A percentile compares a stretch with the other conserved stretches of the same genome.
Conservation (phyloP, 2,797 vertebrate species). For the Pseudomugil gertrudae region DNA sequence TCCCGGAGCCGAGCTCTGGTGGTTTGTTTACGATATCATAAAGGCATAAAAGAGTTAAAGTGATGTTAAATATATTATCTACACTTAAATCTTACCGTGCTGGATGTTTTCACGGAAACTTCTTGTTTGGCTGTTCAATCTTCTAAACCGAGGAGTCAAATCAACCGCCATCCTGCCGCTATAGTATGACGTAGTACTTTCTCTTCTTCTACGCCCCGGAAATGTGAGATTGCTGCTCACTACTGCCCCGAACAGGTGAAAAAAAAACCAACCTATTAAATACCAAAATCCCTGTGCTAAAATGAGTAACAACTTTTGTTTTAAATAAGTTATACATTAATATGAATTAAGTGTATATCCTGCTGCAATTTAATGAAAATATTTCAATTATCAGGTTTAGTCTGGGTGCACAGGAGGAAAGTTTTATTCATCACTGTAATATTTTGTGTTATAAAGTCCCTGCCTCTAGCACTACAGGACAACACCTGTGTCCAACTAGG, state of each 20-base stretch:
- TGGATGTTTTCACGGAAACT: conserved; percentile 74
- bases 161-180: conserved; percentile 79
- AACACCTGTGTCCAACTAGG: too few species aligned
- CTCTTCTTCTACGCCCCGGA: conserved; percentile 9
- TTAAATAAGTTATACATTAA: neutral
- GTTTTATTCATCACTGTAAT: too few species aligned
- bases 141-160: conserved; percentile 86
- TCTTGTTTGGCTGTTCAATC: conserved; percentile 80
- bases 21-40: neutral
- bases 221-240: rapidly evolving
- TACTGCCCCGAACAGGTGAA: conserved; percentile 16
- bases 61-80: neutral
- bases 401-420: too few species aligned
- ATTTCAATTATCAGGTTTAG: too few species aligned
- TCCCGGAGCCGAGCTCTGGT: too few species aligned
- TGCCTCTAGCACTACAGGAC: too few species aligned
- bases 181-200: conserved; percentile 29
- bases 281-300: too few species aligned
- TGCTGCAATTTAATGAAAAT: too few species aligned
- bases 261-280: neutral
- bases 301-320: too few species aligned
- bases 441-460: too few species aligned
- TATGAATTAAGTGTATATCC: neutral
- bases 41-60: neutral
- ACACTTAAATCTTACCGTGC: conserved; percentile 64